Conservation (phyloP, 2,113 vertebrate species). For the Butorides virescens region DNA sequence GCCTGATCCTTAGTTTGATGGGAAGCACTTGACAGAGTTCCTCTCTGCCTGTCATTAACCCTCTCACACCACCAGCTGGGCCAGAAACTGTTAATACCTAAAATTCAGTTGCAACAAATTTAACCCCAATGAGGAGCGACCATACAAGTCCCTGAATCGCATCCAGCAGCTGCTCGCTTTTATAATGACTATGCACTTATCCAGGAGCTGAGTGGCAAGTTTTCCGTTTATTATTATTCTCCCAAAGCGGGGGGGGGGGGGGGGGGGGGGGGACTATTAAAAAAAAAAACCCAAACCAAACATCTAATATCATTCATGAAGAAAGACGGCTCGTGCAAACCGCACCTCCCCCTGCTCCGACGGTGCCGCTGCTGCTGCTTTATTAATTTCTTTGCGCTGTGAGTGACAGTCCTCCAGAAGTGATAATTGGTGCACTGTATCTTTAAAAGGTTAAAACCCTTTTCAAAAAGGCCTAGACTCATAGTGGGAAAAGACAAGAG, state of each 20-base stretch:
- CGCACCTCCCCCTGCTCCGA: background rate
- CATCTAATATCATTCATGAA: background rate
- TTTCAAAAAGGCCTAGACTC: constrained; percentile 75
- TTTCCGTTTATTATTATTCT: background rate
- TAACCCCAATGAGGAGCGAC: background rate
- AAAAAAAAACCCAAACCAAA: background rate
- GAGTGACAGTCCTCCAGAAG: constrained; percentile 52
- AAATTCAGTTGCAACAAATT: background rate
- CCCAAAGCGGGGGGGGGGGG: background rate
- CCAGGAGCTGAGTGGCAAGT: constrained; percentile 12
- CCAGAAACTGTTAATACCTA: constrained; percentile 4
- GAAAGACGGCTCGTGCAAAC: background rate
- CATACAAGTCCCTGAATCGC: background rate
- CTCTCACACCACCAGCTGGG: background rate
- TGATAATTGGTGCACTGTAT: constrained; percentile 77
- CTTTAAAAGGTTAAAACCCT: constrained; percentile 82
- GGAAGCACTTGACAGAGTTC: constrained; percentile 58
- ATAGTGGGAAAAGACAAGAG: constrained; percentile 70
- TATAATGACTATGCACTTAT: constrained; percentile 54
- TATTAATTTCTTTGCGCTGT: constrained; percentile 36
- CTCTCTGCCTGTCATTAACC: constrained; percentile 33
- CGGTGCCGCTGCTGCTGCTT: background rate
- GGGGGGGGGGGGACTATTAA: background rate
- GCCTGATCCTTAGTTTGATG: constrained; percentile 17
- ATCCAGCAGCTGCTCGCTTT: constrained; percentile 2